Conservation (phyloP, 2,797 vertebrate genomes). For the Crenichthys baileyi region DNA sequence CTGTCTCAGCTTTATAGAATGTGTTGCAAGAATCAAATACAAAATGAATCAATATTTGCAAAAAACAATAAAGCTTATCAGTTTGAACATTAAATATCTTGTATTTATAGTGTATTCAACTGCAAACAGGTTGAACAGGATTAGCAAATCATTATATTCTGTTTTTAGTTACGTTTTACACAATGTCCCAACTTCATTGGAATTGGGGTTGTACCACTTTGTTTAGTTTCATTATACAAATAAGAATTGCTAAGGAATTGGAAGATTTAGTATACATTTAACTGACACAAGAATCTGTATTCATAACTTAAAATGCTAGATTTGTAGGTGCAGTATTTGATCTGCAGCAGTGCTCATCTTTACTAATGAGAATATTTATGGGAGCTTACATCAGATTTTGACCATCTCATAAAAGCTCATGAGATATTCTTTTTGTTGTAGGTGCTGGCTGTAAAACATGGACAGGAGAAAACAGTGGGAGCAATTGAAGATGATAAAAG, state of each 20-base stretch:
- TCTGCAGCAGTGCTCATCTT: neutral
- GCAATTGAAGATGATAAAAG: constrained; percentile 23
- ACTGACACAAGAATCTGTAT: constrained; percentile 1
- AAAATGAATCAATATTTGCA: too few relatives aligned
- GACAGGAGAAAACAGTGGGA: constrained; percentile 42
- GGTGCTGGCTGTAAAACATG: constrained; percentile 49
- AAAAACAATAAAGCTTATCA: too few relatives aligned
- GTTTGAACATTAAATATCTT: too few relatives aligned
- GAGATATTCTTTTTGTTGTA: constrained; percentile 45
- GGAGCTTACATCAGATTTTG: neutral
- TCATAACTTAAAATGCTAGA: neutral
- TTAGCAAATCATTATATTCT: too few relatives aligned
- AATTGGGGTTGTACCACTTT: neutral
- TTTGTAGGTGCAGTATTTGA: constrained; percentile 1
- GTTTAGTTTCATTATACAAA: constrained; percentile 15
- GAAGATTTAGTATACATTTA: constrained; percentile 2
- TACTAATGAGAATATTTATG: neutral
- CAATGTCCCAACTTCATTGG: too few relatives aligned
- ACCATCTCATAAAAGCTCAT: neutral
- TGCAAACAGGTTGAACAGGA: too few relatives aligned
- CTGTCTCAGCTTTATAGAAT: too few relatives aligned
- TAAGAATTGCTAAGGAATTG: constrained; percentile 1
- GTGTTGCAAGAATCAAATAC: too few relatives aligned
- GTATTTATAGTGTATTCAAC: too few relatives aligned
- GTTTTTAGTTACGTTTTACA: too few relatives aligned